Evolutionary conservation across 2,888 invertebrate genomes (phyloP), one percentile per base, ranked within the genome.

Genomic region (Pristionchus exspectatus): DNA sequence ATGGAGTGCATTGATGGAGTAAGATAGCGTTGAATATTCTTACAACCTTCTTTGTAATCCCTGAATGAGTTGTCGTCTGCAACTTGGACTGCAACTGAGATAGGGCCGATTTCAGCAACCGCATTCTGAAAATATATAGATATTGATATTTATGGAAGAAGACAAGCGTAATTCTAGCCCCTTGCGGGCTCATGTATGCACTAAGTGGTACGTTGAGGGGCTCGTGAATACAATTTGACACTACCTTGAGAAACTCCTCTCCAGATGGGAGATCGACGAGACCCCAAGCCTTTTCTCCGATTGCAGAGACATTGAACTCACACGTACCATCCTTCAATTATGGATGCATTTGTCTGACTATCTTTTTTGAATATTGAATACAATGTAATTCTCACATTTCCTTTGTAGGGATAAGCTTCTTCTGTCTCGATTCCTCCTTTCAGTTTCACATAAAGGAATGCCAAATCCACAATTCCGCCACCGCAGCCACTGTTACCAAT

Each of bases 391-490:
- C 9, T 27, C 14, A 95, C 84, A 1, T 14, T 16, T 33, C 59
- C 84, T 4, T 21, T 2, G 12, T 98, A 98, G 0, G 97, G 97
- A 95, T 98, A 98, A 2, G 96, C 96, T 90, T 96, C 96, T 95
- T 98, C 98, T 0, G 97, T 98, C 95, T 98, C 98, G 93, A 98
- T 96, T 92, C 98, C 98, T 86, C 96, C 96, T 95, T 94, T 93
- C 27, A 44, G 93, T 88, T 95, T 95, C 90, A 95, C 94, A 92
- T 96, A 95, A 69, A 94, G 90, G 92, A 95, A 96, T 27, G 95
- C 95, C 84, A 94, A 91, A 92, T 95, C 95, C 95, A 95, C 95
- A 1, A 94, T 91, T 2, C 95, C 95, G n/a, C 95, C 95, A 84
- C 93, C 92, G 92, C 95, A 95, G 9, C 95, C 95, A 81, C 94